A percentile compares a stretch with the other conserved stretches of the same genome.
phyloP scores from a whole-genome alignment of 2,113 vertebrate genomes.

The Corydoras sp. region DNA sequence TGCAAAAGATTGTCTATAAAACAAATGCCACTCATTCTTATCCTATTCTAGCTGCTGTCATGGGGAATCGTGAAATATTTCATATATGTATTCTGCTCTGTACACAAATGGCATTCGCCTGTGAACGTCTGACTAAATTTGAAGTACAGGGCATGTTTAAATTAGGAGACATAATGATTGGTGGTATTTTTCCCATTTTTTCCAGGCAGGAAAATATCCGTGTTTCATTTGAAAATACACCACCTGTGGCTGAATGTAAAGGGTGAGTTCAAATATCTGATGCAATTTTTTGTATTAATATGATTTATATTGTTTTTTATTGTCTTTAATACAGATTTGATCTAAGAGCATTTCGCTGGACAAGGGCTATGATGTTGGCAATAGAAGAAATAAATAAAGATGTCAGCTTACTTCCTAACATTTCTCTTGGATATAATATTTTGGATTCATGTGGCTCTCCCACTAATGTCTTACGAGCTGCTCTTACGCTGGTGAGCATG shows the following conservation, averaged over 20 bases:
- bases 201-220: slow-evolving; percentile 56
- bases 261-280: slow-evolving; percentile 52
- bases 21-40: not conserved
- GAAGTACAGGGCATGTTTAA: slow-evolving; percentile 54
- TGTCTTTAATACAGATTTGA: slow-evolving; percentile 56
- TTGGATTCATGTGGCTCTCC: slow-evolving; percentile 67
- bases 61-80: slow-evolving; percentile 14
- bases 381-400: slow-evolving; percentile 68
- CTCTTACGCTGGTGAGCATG: slow-evolving; percentile 55
- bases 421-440: slow-evolving; percentile 65
- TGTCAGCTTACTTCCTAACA: slow-evolving; percentile 57
- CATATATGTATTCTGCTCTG: slow-evolving; percentile 31
- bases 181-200: slow-evolving; percentile 67
- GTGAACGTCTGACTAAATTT: slow-evolving; percentile 51
- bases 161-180: slow-evolving; percentile 65
- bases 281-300: not conserved
- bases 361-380: slow-evolving; percentile 67
- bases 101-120: slow-evolving; percentile 41
- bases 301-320: not conserved
- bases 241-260: slow-evolving; percentile 47
- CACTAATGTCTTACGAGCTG: slow-evolving; percentile 60
- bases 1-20: slow-evolving; percentile 16
- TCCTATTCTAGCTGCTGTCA: slow-evolving; percentile 4
- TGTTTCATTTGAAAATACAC: slow-evolving; percentile 46
- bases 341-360: slow-evolving; percentile 64